phyloP scores from a whole-genome alignment of 2,888 invertebrate genomes.

The Conistra vaccinii region DNA sequence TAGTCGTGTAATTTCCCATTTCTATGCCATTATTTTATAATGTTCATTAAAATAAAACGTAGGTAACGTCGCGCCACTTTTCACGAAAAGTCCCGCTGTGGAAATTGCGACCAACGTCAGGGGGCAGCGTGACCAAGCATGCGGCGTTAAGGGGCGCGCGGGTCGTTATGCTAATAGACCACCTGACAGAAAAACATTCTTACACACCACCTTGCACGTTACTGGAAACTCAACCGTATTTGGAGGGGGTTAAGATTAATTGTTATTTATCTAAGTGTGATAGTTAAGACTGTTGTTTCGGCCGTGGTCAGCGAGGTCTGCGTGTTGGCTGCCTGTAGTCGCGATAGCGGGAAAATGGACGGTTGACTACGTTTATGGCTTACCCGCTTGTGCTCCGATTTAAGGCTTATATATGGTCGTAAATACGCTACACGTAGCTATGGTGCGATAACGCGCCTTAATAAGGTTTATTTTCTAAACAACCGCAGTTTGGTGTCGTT shows the following conservation, averaged over 20 bases:
- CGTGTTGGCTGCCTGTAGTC: slow-evolving; percentile 85
- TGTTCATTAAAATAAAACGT: slow-evolving; percentile 72
- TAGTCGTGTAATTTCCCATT: slow-evolving; percentile 38
- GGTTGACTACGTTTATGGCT: slow-evolving; percentile 90
- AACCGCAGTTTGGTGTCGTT: slow-evolving; percentile 75
- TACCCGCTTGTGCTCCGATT: slow-evolving; percentile 84
- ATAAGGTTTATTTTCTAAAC: slow-evolving; percentile 85
- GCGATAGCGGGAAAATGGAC: slow-evolving; percentile 89
- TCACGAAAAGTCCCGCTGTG: slow-evolving; percentile 83
- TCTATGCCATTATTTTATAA: slow-evolving; percentile 64
- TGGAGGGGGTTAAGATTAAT: background rate
- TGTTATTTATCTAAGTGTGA: background rate
- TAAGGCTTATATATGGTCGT: slow-evolving; percentile 84
- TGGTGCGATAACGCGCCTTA: slow-evolving; percentile 82
- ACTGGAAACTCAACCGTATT: slow-evolving; percentile 64
- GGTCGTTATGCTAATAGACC: slow-evolving; percentile 89
- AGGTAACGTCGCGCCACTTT: slow-evolving; percentile 79
- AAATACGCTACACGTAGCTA: slow-evolving; percentile 82
- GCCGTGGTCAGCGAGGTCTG: slow-evolving; percentile 72
- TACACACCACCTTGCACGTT: slow-evolving; percentile 23
- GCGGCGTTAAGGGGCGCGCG: slow-evolving; percentile 89
- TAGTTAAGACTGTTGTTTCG: slow-evolving; percentile 64
- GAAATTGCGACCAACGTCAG: slow-evolving; percentile 88
- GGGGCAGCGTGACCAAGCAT: slow-evolving; percentile 90
- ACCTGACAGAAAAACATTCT: slow-evolving; percentile 63